These are phyloP conservation scores for Julus scandinavius DNA, from an alignment of 2,888 invertebrate genomes.

Conservation along the genomic window DNA sequence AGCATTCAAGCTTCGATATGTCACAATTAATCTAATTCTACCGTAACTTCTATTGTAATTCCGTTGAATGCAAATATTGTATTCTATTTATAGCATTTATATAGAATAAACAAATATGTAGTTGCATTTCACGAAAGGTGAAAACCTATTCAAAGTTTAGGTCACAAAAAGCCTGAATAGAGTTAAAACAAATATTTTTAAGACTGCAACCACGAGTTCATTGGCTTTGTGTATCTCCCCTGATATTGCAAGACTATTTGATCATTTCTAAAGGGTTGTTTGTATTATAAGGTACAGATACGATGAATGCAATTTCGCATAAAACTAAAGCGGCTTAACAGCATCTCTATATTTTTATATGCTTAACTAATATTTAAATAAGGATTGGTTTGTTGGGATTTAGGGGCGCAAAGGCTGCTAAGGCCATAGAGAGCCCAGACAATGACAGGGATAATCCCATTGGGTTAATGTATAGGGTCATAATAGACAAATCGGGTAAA, in stretches of 20 bases:
- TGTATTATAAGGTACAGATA: background rate
- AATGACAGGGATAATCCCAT: too few relatives aligned
- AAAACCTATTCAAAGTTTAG: background rate
- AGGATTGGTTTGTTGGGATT: background rate
- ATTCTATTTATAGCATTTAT: background rate
- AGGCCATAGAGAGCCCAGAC: too few relatives aligned
- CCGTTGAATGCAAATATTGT: background rate
- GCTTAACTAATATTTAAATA: background rate
- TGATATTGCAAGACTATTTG: background rate
- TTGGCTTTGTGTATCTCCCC: background rate
- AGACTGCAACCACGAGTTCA: conserved; percentile 18
- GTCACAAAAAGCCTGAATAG: background rate
- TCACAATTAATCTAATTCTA: too few relatives aligned
- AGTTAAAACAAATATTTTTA: background rate
- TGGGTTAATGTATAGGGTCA: too few relatives aligned
- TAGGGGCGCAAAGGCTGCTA: too few relatives aligned
- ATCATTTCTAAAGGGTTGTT: conserved; percentile 17
- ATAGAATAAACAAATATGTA: background rate
- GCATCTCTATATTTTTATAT: background rate
- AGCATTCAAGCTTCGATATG: too few relatives aligned
- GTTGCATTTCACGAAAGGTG: background rate
- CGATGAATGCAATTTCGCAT: background rate
- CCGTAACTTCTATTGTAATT: too few relatives aligned
- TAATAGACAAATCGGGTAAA: too few relatives aligned
- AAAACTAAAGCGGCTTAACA: background rate